A percentile compares a stretch with the other conserved stretches of the same genome.
phyloP scores from a whole-genome alignment of 2,797 vertebrate genomes.

The Pangasius djambal region DNA sequence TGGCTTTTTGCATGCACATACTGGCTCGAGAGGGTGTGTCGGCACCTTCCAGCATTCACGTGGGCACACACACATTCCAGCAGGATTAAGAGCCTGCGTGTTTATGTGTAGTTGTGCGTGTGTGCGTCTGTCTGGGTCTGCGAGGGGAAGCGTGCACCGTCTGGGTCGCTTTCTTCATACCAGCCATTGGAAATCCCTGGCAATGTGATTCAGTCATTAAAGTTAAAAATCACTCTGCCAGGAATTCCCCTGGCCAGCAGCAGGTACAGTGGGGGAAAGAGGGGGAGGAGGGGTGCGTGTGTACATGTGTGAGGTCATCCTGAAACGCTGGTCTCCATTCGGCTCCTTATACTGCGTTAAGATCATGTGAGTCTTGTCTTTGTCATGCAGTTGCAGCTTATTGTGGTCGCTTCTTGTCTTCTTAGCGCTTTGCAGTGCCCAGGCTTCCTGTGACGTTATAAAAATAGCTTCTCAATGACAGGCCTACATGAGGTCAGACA shows the following conservation, averaged over 20 bases:
- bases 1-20: slow-evolving; percentile 32
- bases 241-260: slow-evolving; percentile 91
- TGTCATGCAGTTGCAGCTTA: slow-evolving; percentile 22
- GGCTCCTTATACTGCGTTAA: background rate
- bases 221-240: slow-evolving; percentile 95
- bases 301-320: slow-evolving; percentile 19
- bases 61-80: slow-evolving; percentile 31
- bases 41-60: slow-evolving; percentile 39
- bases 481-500: slow-evolving; percentile 70
- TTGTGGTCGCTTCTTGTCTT: slow-evolving; percentile 33
- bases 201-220: slow-evolving; percentile 92
- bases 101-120: slow-evolving; percentile 33
- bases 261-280: slow-evolving; percentile 52
- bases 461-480: slow-evolving; percentile 80
- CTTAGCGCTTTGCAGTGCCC: slow-evolving; percentile 48
- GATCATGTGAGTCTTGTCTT: slow-evolving; percentile 11
- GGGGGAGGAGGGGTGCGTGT: background rate
- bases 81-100: slow-evolving; percentile 33
- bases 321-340: slow-evolving; percentile 22
- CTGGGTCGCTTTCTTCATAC: slow-evolving; percentile 69
- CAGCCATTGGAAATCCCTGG: slow-evolving; percentile 98
- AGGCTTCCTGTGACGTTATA: slow-evolving; percentile 73
- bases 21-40: slow-evolving; percentile 39
- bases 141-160: slow-evolving; percentile 23
- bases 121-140: slow-evolving; percentile 16